phyloP scores from a whole-genome alignment of 2,888 invertebrate genomes.

The Dasysyrphus tricinctus region DNA sequence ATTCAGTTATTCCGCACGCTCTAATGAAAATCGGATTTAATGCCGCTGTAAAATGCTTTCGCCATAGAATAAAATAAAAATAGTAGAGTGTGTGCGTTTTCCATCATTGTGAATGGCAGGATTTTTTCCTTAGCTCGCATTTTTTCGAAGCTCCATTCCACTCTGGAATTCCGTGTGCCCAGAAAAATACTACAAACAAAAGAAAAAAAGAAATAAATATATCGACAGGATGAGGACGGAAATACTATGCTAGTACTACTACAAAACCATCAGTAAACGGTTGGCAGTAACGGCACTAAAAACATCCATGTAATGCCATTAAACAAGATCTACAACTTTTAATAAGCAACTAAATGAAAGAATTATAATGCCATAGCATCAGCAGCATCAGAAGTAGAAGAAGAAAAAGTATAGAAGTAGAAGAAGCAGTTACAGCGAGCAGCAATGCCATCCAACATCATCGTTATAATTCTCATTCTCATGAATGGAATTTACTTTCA shows the following conservation, averaged over 20 bases:
- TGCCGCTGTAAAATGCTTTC: constrained; percentile 55
- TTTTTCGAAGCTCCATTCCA: constrained; percentile 37
- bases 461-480: constrained; percentile 59
- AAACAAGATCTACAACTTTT: constrained; percentile 75
- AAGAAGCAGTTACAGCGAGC: constrained; percentile 20
- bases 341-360: constrained; percentile 76
- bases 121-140: constrained; percentile 58
- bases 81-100: constrained; percentile 54
- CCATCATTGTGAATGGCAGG: constrained; percentile 72
- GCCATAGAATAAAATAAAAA: constrained; percentile 25
- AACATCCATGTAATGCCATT: constrained; percentile 75
- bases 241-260: constrained; percentile 19
- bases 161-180: constrained; percentile 58
- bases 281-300: constrained; percentile 49
- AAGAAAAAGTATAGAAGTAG: no score
- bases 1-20: constrained; percentile 12
- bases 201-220: constrained; percentile 6
- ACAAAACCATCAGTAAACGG: constrained; percentile 50
- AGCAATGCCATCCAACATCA: constrained; percentile 67
- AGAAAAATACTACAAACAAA: constrained; percentile 11
- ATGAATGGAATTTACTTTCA: constrained; percentile 74
- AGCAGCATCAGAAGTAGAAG: constrained; percentile 24
- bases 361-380: constrained; percentile 75
- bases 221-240: constrained; percentile 44
- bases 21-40: constrained; percentile 75